These are phyloP conservation scores for Erithacus rubecula DNA, from an alignment of 2,797 vertebrate species.

Conservation along the genomic window DNA sequence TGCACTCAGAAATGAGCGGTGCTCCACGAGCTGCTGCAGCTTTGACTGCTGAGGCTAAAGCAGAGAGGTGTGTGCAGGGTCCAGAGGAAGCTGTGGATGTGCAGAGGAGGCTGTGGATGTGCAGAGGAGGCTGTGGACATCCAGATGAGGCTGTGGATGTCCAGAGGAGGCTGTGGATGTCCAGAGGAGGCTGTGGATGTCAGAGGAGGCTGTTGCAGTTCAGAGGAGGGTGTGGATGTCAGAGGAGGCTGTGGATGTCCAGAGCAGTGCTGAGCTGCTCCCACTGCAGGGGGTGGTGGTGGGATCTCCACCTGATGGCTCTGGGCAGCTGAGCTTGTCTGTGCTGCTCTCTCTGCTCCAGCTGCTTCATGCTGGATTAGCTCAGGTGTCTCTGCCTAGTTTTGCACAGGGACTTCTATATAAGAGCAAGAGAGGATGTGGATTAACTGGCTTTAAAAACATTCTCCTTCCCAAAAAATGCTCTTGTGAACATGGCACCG, in stretches of 20 bases:
- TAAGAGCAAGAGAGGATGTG: neutral
- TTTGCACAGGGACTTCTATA: neutral
- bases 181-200: neutral
- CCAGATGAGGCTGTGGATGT: neutral
- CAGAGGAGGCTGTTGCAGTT: neutral
- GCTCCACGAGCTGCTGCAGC: neutral
- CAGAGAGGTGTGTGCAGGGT: neutral
- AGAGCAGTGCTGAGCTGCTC: rapidly evolving
- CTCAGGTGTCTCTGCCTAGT: neutral
- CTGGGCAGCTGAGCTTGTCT: neutral
- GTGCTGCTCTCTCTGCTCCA: neutral
- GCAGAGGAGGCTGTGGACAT: neutral
- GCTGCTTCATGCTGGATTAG: neutral
- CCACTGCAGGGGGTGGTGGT: rapidly evolving
- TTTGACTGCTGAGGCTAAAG: neutral
- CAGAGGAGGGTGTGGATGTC: too few species aligned
- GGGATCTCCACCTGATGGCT: neutral
- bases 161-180: neutral
- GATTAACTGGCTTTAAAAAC: neutral
- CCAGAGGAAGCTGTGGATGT: neutral
- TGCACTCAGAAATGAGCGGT: neutral
- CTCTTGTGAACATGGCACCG: neutral
- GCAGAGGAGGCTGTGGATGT: neutral
- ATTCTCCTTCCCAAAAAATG: neutral
- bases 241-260: neutral